phyloP scores from a whole-genome alignment of 2,113 vertebrate species.

The Sinocyclocheilus rhinocerous region DNA sequence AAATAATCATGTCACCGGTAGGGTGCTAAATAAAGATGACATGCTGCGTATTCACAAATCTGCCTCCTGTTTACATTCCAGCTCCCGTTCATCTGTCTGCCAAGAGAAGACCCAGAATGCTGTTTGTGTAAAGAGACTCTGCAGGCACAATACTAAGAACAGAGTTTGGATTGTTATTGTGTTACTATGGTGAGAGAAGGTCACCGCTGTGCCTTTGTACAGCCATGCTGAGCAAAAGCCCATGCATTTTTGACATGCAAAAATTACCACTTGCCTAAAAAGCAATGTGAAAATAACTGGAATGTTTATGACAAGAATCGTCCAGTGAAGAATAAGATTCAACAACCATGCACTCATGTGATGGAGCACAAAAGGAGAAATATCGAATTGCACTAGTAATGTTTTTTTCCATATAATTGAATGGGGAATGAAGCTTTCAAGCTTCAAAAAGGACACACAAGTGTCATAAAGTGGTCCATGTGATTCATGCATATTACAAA shows the following conservation, averaged over 20 bases:
- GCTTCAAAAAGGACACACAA: not conserved
- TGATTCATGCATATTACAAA: not conserved
- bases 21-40: slow-evolving; percentile 33
- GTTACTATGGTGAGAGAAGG: slow-evolving; percentile 27
- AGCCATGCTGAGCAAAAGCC: not conserved
- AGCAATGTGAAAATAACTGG: not conserved
- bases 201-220: not conserved
- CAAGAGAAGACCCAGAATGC: slow-evolving; percentile 7
- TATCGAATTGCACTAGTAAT: not conserved
- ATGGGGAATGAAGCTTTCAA: not conserved
- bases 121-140: slow-evolving; percentile 20
- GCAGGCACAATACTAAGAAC: slow-evolving; percentile 1
- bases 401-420: not conserved
- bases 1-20: slow-evolving; percentile 34
- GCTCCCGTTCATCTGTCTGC: slow-evolving; percentile 8
- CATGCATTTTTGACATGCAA: not conserved
- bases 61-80: slow-evolving; percentile 28
- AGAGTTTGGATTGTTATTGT: slow-evolving; percentile 6
- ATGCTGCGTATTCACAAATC: slow-evolving; percentile 38
- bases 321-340: not conserved
- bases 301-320: not conserved
- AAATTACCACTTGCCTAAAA: not conserved
- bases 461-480: not conserved
- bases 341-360: not conserved
- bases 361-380: not conserved